Evolutionary conservation across 2,888 invertebrate genomes (phyloP).

Genomic region (Laothoe populi): DNA sequence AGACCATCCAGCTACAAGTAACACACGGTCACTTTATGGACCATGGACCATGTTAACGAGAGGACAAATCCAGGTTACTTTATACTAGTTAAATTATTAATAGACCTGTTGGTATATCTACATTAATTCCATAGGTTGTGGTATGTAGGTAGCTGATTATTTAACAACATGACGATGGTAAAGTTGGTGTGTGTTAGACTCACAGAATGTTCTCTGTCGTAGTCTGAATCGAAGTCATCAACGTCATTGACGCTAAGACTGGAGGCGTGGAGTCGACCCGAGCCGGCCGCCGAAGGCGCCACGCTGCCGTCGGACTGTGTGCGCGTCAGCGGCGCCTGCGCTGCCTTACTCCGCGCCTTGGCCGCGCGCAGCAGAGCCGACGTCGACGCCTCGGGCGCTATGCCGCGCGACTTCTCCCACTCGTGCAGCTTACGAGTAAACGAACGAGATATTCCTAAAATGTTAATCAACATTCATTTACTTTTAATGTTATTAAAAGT

Average conservation of each 20-base stretch:
- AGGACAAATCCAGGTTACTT: too few species aligned
- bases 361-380: conserved; percentile 89
- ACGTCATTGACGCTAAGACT: conserved; percentile 90
- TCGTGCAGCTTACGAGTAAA: conserved; percentile 96
- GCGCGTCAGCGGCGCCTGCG: conserved; percentile 83
- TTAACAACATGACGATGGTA: too few species aligned
- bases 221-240: conserved; percentile 86
- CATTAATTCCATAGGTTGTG: too few species aligned
- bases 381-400: conserved; percentile 93
- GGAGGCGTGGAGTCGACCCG: conserved; percentile 88
- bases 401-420: conserved; percentile 95
- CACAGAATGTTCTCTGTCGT: conserved; percentile 79
- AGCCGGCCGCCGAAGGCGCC: conserved; percentile 81
- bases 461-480: background rate
- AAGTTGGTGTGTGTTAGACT: conserved; percentile 37
- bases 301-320: conserved; percentile 92
- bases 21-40: background rate
- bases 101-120: too few species aligned
- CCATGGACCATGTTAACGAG: too few species aligned
- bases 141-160: too few species aligned
- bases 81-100: too few species aligned
- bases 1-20: conserved; percentile 57
- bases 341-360: conserved; percentile 57
- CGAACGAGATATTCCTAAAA: conserved; percentile 90
- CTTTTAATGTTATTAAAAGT: background rate